Conservation (phyloP, 2,888 invertebrate species). For the Spodoptera littoralis region DNA sequence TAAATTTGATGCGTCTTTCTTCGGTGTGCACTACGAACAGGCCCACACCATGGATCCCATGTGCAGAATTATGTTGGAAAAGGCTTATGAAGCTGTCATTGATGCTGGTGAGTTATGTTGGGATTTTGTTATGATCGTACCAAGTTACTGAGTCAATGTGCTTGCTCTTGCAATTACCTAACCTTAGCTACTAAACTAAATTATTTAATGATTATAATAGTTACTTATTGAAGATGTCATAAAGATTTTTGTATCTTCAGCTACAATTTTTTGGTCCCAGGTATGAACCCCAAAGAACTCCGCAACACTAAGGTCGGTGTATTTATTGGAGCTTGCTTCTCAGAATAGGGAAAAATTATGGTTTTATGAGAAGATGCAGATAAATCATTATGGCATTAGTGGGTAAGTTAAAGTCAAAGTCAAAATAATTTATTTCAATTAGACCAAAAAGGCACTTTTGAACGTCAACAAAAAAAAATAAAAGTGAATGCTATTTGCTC, state of each 20-base stretch:
- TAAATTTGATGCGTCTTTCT: slow-evolving; percentile 93
- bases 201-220: no score
- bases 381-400: slow-evolving; percentile 87
- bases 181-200: no score
- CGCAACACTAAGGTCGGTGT: slow-evolving; percentile 93
- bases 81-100: slow-evolving; percentile 93
- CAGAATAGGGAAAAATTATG: slow-evolving; percentile 93
- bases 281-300: slow-evolving; percentile 91
- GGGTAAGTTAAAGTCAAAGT: slow-evolving; percentile 75
- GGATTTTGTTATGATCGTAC: no score
- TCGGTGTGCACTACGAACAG: slow-evolving; percentile 93
- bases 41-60: slow-evolving; percentile 94
- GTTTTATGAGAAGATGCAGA: slow-evolving; percentile 91
- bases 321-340: slow-evolving; percentile 93
- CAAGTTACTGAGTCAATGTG: no score
- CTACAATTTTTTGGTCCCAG: slow-evolving; percentile 64
- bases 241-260: no score
- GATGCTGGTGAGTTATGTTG: slow-evolving; percentile 89
- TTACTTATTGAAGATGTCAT: no score
- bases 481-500: no score
- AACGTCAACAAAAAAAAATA: no score
- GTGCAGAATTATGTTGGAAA: slow-evolving; percentile 83
- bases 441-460: no score
- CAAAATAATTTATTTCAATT: no score
- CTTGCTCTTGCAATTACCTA: no score